Conservation (phyloP, 2,113 vertebrate species). For the Mionectes macconnelli region DNA sequence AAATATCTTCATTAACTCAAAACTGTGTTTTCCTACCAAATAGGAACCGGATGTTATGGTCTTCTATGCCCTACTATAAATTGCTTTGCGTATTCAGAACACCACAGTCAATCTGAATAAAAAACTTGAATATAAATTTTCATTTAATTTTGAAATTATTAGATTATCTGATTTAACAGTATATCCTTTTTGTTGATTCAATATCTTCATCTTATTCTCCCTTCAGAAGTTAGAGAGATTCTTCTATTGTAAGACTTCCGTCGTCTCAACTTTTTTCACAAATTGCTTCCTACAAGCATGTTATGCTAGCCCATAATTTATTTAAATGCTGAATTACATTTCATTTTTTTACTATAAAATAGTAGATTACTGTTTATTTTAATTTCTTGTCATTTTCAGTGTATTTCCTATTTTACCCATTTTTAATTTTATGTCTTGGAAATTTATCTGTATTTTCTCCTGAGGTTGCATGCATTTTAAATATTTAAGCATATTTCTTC, state of each 20-base stretch:
- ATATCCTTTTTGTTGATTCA: neutral
- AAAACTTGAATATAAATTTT: neutral
- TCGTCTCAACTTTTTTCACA: neutral
- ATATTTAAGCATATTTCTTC: neutral
- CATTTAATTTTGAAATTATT: neutral
- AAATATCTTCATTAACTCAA: neutral
- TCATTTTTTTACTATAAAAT: neutral
- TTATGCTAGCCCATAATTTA: neutral
- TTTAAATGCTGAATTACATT: neutral
- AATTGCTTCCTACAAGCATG: neutral
- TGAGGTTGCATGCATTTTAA: neutral
- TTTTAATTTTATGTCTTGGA: neutral
- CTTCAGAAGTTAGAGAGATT: neutral
- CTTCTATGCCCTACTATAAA: neutral
- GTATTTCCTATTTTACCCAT: neutral
- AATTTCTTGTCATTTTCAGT: neutral
- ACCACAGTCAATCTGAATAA: neutral
- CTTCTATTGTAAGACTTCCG: neutral
- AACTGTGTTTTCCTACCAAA: neutral
- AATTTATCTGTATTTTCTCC: neutral
- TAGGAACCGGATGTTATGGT: neutral
- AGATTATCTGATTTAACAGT: neutral
- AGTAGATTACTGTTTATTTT: neutral
- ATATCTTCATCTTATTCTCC: neutral
- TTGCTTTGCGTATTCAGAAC: neutral